phyloP scores from a whole-genome alignment of 1,140 invertebrate species.

The Cotesia glomerata region DNA sequence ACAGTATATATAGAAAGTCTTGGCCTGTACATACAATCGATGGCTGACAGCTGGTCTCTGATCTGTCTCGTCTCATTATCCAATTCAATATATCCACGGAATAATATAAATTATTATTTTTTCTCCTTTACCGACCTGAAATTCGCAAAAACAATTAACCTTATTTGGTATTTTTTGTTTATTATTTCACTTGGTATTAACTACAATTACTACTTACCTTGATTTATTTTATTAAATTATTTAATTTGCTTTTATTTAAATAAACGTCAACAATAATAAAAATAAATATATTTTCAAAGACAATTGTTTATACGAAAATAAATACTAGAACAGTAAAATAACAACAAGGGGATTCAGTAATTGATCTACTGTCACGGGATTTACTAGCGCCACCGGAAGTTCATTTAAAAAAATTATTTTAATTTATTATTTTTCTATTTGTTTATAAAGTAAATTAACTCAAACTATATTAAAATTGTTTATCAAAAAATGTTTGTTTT shows the following conservation, averaged over 20 bases:
- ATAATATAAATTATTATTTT: not conserved
- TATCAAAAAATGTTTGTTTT: not conserved
- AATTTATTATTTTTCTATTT: not conserved
- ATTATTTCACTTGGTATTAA: no score
- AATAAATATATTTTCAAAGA: not conserved
- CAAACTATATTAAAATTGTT: not conserved
- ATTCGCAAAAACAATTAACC: no score
- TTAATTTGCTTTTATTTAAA: no score
- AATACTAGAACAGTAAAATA: not conserved
- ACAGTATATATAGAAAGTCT: conserved; percentile 28
- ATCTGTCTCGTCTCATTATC: not conserved
- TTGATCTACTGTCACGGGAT: conserved; percentile 20
- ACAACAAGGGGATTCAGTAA: not conserved
- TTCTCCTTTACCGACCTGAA: no score
- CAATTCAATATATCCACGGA: conserved; percentile 31
- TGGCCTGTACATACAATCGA: conserved; percentile 41
- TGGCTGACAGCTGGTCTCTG: conserved; percentile 51
- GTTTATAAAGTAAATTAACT: not conserved
- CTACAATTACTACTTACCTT: no score
- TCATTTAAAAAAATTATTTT: not conserved
- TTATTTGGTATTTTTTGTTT: no score
- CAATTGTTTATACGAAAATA: no score
- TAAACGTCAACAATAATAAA: no score
- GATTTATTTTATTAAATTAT: no score
- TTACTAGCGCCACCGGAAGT: conserved; percentile 26